These are phyloP conservation scores for Pterostichus madidus DNA, from an alignment of 2,888 invertebrate genomes.

Conservation along the genomic window DNA sequence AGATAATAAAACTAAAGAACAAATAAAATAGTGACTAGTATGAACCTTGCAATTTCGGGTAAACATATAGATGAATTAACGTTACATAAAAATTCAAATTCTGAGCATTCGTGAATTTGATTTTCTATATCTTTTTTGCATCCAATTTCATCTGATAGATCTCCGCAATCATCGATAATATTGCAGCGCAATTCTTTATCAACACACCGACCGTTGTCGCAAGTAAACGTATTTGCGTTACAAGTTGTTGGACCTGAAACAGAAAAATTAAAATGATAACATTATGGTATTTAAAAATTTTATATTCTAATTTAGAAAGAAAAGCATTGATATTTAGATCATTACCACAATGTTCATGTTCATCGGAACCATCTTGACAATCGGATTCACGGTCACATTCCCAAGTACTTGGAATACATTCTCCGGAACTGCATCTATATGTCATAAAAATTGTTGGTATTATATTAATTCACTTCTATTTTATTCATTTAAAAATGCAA, in stretches of 20 bases:
- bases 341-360: constrained; percentile 81
- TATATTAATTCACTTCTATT: not conserved
- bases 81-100: constrained; percentile 78
- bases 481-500: too few species aligned
- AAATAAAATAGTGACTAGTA: constrained; percentile 70
- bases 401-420: constrained; percentile 84
- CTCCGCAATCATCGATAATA: constrained; percentile 80
- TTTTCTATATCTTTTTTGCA: constrained; percentile 73
- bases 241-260: constrained; percentile 73
- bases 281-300: not conserved
- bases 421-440: constrained; percentile 84
- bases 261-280: constrained; percentile 42
- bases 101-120: constrained; percentile 73
- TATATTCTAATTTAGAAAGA: too few species aligned
- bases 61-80: constrained; percentile 79
- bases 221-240: constrained; percentile 75
- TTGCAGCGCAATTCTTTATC: constrained; percentile 80
- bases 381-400: constrained; percentile 88
- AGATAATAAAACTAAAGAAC: not conserved
- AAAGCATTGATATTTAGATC: not conserved
- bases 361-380: constrained; percentile 88
- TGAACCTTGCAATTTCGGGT: constrained; percentile 78
- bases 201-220: constrained; percentile 80
- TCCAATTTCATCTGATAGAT: constrained; percentile 79
- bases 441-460: not conserved